phyloP scores from a whole-genome alignment of 2,113 vertebrate genomes.

The Dermatemys mawii region DNA sequence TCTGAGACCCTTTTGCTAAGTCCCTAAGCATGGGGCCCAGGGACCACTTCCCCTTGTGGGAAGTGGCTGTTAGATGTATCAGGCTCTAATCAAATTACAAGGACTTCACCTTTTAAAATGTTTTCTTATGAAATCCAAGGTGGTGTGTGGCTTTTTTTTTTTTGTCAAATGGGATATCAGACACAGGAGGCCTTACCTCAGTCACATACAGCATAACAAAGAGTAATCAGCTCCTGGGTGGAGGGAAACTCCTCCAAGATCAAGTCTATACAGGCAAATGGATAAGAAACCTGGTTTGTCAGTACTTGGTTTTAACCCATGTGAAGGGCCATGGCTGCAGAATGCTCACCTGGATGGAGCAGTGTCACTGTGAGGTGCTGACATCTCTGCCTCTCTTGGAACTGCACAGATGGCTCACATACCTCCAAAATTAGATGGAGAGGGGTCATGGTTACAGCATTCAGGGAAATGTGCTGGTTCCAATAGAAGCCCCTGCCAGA shows the following conservation, averaged over 20 bases:
- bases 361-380: neutral
- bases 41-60: too few relatives aligned
- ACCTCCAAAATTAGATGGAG: neutral
- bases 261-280: accelerated
- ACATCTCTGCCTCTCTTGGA: neutral
- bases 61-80: too few relatives aligned
- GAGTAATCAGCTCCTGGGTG: too few relatives aligned
- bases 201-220: too few relatives aligned
- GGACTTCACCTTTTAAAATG: too few relatives aligned
- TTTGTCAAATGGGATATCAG: neutral
- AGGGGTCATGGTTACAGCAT: neutral
- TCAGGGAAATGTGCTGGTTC: neutral
- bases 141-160: too few relatives aligned
- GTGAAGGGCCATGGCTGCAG: neutral
- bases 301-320: neutral
- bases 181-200: too few relatives aligned
- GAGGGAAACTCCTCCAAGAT: neutral
- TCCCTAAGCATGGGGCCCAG: too few relatives aligned
- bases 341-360: neutral
- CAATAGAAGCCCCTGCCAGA: constrained; percentile 36
- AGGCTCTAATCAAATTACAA: too few relatives aligned
- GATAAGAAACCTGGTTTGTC: neutral
- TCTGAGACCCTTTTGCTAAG: too few relatives aligned
- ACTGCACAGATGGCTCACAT: neutral
- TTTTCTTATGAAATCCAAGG: neutral